phyloP scores from a whole-genome alignment of 2,888 invertebrate genomes.

The Thyatira batis region DNA sequence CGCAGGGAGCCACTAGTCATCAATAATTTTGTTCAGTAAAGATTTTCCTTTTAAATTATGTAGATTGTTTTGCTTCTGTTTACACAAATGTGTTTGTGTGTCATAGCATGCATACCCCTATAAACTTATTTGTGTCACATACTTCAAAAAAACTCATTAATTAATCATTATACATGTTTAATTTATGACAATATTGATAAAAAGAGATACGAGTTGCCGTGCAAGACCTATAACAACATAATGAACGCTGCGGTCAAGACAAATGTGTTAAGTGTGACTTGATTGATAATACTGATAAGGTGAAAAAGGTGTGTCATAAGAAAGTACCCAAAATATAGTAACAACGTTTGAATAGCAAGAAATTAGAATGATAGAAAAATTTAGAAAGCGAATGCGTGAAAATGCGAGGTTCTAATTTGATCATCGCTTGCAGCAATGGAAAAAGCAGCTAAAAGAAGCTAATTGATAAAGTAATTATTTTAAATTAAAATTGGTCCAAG shows the following conservation, averaged over 20 bases:
- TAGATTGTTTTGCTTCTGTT: no score
- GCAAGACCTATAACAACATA: constrained; percentile 20
- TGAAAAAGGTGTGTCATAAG: not conserved
- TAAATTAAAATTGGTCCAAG: no score
- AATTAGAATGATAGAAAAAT: not conserved
- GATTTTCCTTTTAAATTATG: no score
- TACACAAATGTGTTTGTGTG: no score
- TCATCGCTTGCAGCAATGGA: not conserved
- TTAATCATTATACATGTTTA: constrained; percentile 8
- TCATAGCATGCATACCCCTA: not conserved
- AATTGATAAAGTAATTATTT: no score
- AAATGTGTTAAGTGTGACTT: constrained; percentile 16
- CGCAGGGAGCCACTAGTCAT: no score
- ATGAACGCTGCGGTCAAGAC: constrained; percentile 17
- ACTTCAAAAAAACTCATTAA: constrained; percentile 7
- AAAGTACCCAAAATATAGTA: not conserved
- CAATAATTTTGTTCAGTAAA: no score
- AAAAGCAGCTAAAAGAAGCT: not conserved
- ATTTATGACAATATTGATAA: constrained; percentile 16
- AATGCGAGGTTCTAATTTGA: not conserved
- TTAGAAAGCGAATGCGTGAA: not conserved
- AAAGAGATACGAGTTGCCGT: constrained; percentile 12
- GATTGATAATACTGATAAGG: constrained; percentile 34
- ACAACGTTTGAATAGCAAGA: not conserved
- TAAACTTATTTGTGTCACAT: not conserved